Percentiles rank a stretch among this genome's conserved stretches.
Evolutionary conservation across 2,113 vertebrate species (phyloP).

Genomic region (Chionodraco myersi): DNA sequence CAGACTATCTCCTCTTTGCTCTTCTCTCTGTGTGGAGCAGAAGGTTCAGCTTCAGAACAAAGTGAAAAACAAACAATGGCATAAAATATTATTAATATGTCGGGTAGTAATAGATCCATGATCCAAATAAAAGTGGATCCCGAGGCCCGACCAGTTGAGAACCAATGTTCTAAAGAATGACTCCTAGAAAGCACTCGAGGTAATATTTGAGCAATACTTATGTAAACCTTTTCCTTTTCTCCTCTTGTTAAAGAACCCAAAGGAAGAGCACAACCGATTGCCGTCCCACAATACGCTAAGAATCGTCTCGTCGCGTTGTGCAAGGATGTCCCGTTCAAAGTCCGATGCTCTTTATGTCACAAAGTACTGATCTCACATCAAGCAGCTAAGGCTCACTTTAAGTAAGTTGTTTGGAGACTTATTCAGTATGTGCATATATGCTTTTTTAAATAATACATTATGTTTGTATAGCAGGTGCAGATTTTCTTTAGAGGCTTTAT

Average conservation of each 20-base stretch:
- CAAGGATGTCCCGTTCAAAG: constrained; percentile 89
- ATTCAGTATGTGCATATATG: neutral
- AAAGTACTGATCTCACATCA: constrained; percentile 88
- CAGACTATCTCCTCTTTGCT: too few species aligned
- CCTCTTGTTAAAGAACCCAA: constrained; percentile 76
- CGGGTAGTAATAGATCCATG: too few species aligned
- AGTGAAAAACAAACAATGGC: too few species aligned
- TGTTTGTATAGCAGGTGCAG: neutral
- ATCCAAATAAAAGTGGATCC: too few species aligned
- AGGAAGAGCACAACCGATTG: constrained; percentile 82
- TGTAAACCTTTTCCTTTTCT: neutral
- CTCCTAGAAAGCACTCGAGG: neutral
- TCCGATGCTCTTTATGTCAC: constrained; percentile 89
- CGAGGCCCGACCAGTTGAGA: too few species aligned
- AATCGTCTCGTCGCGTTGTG: constrained; percentile 90
- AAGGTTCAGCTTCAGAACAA: too few species aligned
- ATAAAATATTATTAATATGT: too few species aligned
- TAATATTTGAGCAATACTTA: neutral
- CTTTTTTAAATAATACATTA: neutral
- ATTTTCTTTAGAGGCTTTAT: neutral
- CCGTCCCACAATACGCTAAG: constrained; percentile 91
- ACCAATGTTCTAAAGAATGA: neutral
- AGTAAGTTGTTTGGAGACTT: constrained; percentile 76
- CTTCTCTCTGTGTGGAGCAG: too few species aligned
- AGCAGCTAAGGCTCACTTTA: constrained; percentile 94